Evolutionary conservation across 1,140 invertebrate genomes (phyloP).

Genomic region (Ceratina australensis): DNA sequence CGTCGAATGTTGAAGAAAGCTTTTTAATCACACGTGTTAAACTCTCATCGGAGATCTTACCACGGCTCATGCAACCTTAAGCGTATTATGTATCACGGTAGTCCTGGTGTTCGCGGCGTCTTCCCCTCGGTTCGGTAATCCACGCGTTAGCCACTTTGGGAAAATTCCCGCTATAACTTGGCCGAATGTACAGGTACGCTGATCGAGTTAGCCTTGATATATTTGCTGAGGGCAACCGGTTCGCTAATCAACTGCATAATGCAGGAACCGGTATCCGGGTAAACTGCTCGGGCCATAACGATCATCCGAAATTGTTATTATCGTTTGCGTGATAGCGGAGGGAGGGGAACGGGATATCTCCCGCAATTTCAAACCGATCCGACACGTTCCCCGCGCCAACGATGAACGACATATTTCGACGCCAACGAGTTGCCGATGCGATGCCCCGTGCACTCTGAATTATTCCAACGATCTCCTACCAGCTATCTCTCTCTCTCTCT

Average conservation of each 20-base stretch:
- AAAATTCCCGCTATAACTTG: slow-evolving; percentile 37
- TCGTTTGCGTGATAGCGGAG: slow-evolving; percentile 45
- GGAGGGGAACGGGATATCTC: slow-evolving; percentile 12
- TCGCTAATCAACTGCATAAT: slow-evolving; percentile 52
- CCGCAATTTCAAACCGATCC: slow-evolving; percentile 15
- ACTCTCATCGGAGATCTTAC: too few species aligned
- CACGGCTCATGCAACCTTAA: too few species aligned
- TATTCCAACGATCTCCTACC: slow-evolving; percentile 1
- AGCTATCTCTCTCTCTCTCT: too few species aligned
- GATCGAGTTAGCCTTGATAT: slow-evolving; percentile 58
- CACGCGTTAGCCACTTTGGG: slow-evolving; percentile 39
- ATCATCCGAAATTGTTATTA: slow-evolving; percentile 65
- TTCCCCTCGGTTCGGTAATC: slow-evolving; percentile 16
- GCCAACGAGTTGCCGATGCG: slow-evolving; percentile 2
- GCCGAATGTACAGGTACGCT: slow-evolving; percentile 37
- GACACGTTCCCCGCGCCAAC: neutral
- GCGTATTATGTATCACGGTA: neutral
- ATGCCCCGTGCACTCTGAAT: neutral
- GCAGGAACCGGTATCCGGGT: slow-evolving; percentile 44
- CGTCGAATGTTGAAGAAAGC: too few species aligned
- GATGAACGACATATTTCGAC: slow-evolving; percentile 18
- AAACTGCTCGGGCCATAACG: slow-evolving; percentile 54
- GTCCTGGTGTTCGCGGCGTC: neutral
- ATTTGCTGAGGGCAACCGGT: slow-evolving; percentile 57
- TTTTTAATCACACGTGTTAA: too few species aligned